Evolutionary conservation across 1,140 invertebrate species (phyloP).

Genomic region (Drosophila punjabiensis): DNA sequence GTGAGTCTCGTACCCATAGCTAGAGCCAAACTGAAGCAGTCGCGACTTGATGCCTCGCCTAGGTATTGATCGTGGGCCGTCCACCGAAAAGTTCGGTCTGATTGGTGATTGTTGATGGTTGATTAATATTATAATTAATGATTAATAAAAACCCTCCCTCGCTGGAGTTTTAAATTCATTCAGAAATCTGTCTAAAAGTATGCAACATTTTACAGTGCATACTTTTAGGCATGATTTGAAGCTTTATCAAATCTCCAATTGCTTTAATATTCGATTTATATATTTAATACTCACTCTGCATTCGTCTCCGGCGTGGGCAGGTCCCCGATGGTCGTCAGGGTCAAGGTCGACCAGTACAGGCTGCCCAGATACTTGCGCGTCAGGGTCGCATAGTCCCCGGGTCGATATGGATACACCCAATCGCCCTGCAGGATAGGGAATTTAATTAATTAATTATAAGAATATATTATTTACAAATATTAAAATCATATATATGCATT

Average conservation of each 20-base stretch:
- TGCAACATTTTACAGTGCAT: not conserved
- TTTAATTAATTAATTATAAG: not conserved
- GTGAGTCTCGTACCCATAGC: constrained; percentile 91
- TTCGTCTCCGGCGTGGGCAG: constrained; percentile 97
- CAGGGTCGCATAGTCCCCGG: constrained; percentile 93
- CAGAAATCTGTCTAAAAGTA: not conserved
- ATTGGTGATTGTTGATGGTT: constrained; percentile 8
- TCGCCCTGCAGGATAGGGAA: constrained; percentile 87
- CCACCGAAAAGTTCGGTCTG: constrained; percentile 88
- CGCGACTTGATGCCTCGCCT: constrained; percentile 94
- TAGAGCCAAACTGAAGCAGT: constrained; percentile 94
- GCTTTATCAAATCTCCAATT: not conserved
- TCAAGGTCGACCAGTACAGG: constrained; percentile 98
- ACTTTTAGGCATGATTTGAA: not conserved
- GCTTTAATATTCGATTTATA: not conserved
- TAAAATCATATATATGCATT: too few relatives aligned
- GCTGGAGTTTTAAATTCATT: not conserved
- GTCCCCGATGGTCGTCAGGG: constrained; percentile 98
- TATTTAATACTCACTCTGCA: constrained; percentile 92
- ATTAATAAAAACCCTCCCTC: constrained; percentile 81
- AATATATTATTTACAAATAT: too few relatives aligned
- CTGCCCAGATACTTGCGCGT: constrained; percentile 97
- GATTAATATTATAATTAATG: constrained; percentile 85
- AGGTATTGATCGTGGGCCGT: constrained; percentile 93
- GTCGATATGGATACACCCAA: constrained; percentile 96